phyloP scores from a whole-genome alignment of 2,888 invertebrate species.

The Capitulum mitella region DNA sequence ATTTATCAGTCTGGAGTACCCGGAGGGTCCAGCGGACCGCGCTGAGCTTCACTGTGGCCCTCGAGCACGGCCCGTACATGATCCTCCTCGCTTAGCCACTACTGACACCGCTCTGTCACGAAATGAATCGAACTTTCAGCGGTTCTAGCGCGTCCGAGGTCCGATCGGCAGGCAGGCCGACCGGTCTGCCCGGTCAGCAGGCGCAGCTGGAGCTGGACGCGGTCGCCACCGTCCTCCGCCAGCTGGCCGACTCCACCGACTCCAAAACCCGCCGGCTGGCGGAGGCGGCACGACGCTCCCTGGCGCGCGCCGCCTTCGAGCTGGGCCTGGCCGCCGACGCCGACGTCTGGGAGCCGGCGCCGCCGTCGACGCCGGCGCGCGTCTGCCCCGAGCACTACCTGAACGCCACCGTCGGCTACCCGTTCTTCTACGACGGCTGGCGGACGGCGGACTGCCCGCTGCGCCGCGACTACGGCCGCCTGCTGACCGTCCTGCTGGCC shows the following conservation, averaged over 20 bases:
- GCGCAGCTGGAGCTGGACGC: neutral
- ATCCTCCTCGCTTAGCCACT: too few relatives aligned
- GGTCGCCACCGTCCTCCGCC: neutral
- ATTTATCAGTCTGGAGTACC: too few relatives aligned
- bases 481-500: neutral
- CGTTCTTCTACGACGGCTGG: slow-evolving; percentile 35
- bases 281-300: neutral
- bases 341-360: slow-evolving; percentile 18
- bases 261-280: neutral
- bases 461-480: neutral
- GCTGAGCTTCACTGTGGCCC: too few relatives aligned
- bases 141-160: too few relatives aligned
- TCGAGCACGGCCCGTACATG: too few relatives aligned
- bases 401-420: slow-evolving; percentile 33
- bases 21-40: too few relatives aligned
- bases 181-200: too few relatives aligned
- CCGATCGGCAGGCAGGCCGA: too few relatives aligned
- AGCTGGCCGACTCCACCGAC: neutral
- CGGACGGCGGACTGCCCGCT: slow-evolving; percentile 28
- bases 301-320: slow-evolving; percentile 26
- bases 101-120: too few relatives aligned
- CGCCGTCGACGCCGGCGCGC: slow-evolving; percentile 25
- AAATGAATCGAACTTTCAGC: too few relatives aligned
- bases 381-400: slow-evolving; percentile 33
- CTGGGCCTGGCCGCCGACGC: slow-evolving; percentile 30